Evolutionary conservation across 2,888 invertebrate genomes (phyloP).

Genomic region (Microctonus hyperodae): DNA sequence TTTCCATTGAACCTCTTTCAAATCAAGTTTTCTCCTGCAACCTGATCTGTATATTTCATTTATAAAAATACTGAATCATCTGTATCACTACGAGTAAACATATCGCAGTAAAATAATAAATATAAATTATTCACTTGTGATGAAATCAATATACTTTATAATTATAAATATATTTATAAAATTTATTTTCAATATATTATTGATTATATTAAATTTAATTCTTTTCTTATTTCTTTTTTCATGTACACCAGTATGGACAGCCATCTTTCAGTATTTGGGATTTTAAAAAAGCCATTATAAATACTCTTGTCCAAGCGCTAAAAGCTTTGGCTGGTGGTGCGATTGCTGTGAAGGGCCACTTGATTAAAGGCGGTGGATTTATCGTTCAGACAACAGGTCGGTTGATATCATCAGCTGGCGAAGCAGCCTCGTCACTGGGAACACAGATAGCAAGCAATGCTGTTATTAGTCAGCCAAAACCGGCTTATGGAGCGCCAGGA

Average conservation of each 20-base stretch:
- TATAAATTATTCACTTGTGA: too few relatives aligned
- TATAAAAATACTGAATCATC: too few relatives aligned
- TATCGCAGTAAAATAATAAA: too few relatives aligned
- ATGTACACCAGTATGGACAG: conserved; percentile 43
- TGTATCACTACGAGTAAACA: too few relatives aligned
- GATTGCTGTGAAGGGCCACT: conserved; percentile 85
- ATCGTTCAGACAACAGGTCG: conserved; percentile 71
- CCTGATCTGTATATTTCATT: too few relatives aligned
- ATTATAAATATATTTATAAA: too few relatives aligned
- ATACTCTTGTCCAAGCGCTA: conserved; percentile 84
- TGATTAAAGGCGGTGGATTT: conserved; percentile 84
- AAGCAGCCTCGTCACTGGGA: conserved; percentile 80
- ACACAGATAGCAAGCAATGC: conserved; percentile 82
- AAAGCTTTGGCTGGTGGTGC: conserved; percentile 89
- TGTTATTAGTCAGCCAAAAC: conserved; percentile 66
- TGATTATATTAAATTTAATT: neutral
- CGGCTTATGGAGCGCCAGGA: conserved; percentile 40
- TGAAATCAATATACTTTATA: too few relatives aligned
- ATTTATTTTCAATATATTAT: too few relatives aligned
- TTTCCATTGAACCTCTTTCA: too few relatives aligned
- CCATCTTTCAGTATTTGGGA: conserved; percentile 73
- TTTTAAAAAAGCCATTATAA: conserved; percentile 81
- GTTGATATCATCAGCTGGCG: conserved; percentile 78
- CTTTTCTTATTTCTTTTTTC: conserved; percentile 11
- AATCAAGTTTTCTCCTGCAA: too few relatives aligned